Base-by-base conservation (phyloP, 2,797 vertebrate species). In the Clarias fuscus region DNA sequence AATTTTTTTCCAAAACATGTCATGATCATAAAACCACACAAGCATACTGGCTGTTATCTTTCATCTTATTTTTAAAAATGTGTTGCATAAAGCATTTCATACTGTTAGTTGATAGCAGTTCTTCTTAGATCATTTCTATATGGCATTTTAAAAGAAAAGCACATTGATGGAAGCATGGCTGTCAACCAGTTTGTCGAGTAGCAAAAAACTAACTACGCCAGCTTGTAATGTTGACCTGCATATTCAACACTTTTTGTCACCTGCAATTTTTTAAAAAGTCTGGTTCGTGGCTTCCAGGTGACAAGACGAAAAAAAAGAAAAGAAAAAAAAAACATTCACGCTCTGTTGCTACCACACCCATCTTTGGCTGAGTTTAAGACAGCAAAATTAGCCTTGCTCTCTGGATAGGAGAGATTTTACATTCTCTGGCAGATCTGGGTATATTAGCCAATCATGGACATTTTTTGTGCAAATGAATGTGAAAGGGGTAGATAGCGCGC, bases 121-220 rank as follows among this genome's bases (percentile, higher is more conserved):
- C 37, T n/a, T 81, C 20, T 53, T 67, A 3, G n/a, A 40, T 40
- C 33, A 64, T 64, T 17, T 81, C 24, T 81, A 0, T 22, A 2
- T 62, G 24, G 17, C 7, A n/a, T 53, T 67, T 40, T 48, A 17
- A 40, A 17, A 80, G 58, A 62, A 43, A 80, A n/a, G 33, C 13
- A 68, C 43, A 53, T 68, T 82, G 80, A n/a, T 68, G 80, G 62
- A 82, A 82, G 30, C 64, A 82, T 82, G 2, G 40, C 40, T 30
- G 15, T 53, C 40, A 67, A 27, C 62, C 79, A 56, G 79, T 82
- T 68, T 82, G 62, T 82, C 64, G 62, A 85, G 20, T n/a, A 33
- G 27, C 22, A 58, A 70, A 40, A 78, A 86, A 73, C 77, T 72
- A 86, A 86, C 56, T 62, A 10, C 43, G 18, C 7, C 11, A 81